These are phyloP conservation scores for Bovichtus variegatus DNA, from an alignment of 2,797 vertebrate species.

Conservation along the genomic window DNA sequence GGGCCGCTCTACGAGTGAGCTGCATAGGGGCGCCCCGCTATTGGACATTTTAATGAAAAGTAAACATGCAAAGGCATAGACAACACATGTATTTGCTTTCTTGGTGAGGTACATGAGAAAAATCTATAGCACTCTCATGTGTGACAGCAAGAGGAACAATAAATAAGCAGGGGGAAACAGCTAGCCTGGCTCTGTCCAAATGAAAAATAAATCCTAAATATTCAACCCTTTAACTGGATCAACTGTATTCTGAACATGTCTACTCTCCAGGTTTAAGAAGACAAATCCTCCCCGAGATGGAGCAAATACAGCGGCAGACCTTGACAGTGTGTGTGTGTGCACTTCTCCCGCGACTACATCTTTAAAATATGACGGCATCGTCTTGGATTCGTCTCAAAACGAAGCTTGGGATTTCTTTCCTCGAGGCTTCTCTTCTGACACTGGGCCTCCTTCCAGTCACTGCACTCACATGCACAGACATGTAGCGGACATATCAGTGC, in stretches of 20 bases:
- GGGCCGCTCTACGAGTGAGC: no score
- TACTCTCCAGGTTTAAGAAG: neutral
- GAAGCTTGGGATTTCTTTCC: conserved; percentile 4
- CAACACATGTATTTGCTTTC: neutral
- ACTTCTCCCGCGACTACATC: conserved; percentile 1
- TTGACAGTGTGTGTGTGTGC: no score
- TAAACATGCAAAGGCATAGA: neutral
- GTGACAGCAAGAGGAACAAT: neutral
- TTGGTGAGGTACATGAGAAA: neutral
- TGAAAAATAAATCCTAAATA: no score
- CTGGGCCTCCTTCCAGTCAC: conserved; percentile 18
- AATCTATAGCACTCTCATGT: neutral
- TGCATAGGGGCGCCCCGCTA: no score
- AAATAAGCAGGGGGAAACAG: neutral
- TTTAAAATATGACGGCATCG: neutral
- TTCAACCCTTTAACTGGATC: no score
- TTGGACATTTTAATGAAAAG: neutral
- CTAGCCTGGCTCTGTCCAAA: no score
- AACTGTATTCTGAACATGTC: neutral
- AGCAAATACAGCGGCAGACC: neutral
- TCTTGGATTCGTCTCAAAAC: neutral
- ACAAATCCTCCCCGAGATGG: neutral
- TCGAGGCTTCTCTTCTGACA: conserved; percentile 6
- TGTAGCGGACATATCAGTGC: conserved; percentile 55
- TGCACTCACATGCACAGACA: conserved; percentile 38